phyloP scores from a whole-genome alignment of 2,888 invertebrate genomes.

The Zygothrica quintamaculata region DNA sequence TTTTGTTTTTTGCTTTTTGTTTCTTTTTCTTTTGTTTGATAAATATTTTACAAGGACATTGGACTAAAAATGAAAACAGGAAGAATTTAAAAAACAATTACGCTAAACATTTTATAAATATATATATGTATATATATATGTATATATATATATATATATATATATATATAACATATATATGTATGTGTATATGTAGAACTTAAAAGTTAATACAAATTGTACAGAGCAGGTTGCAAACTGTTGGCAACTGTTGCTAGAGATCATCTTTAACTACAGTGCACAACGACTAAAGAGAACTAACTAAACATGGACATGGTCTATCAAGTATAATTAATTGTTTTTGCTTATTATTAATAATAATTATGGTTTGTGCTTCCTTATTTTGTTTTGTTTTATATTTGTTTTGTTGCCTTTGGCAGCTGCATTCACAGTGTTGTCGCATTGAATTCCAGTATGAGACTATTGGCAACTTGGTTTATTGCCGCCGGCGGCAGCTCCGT shows the following conservation, averaged over 20 bases:
- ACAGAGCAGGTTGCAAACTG: conserved; percentile 57
- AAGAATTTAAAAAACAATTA: conserved; percentile 69
- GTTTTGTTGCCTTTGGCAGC: conserved; percentile 42
- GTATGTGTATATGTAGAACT: conserved; percentile 59
- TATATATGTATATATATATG: no score
- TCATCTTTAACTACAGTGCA: conserved; percentile 19
- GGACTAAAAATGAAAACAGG: conserved; percentile 73
- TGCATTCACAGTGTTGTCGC: conserved; percentile 72
- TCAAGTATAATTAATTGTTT: conserved; percentile 4
- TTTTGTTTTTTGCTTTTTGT: conserved; percentile 14
- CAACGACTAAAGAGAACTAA: conserved; percentile 42
- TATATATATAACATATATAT: no score
- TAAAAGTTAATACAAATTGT: conserved; percentile 57
- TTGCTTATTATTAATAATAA: no score
- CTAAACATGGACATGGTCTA: conserved; percentile 26
- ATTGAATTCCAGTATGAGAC: conserved; percentile 81
- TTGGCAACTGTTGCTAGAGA: conserved; percentile 32
- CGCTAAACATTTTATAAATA: conserved; percentile 57
- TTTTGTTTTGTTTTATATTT: no score
- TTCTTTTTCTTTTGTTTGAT: conserved; percentile 13
- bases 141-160: no score
- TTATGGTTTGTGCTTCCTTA: conserved; percentile 37
- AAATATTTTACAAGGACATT: conserved; percentile 73
- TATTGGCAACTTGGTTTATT: conserved; percentile 57
- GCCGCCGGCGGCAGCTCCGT: conserved; percentile 48